phyloP scores from a whole-genome alignment of 2,113 vertebrate genomes.

The Rana temporaria region DNA sequence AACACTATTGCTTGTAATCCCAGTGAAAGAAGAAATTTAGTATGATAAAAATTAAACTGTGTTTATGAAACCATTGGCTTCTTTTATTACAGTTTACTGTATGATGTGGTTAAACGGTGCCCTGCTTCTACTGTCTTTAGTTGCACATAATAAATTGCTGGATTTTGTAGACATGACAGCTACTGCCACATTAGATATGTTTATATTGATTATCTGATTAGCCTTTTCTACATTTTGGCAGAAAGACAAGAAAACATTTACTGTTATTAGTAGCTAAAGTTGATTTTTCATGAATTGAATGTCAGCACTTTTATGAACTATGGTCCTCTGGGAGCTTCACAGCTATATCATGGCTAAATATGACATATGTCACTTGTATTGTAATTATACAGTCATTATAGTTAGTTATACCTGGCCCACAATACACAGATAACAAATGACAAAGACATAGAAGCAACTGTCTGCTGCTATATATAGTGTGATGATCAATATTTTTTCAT shows the following conservation, averaged over 20 bases:
- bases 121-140: not conserved
- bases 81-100: not conserved
- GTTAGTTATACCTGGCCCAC: not conserved
- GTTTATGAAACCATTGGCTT: too few relatives aligned
- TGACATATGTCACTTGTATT: conserved; percentile 5
- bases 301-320: conserved; percentile 27
- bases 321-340: not conserved
- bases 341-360: not conserved
- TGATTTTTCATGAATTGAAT: conserved; percentile 38
- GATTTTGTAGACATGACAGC: conserved; percentile 3
- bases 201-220: conserved; percentile 41
- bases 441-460: not conserved
- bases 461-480: not conserved
- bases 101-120: not conserved
- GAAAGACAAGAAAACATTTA: conserved; percentile 50
- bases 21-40: too few relatives aligned
- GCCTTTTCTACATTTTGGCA: conserved; percentile 37
- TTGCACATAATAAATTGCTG: conserved; percentile 39
- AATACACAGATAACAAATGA: not conserved
- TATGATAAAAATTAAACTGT: too few relatives aligned
- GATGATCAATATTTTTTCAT: too few relatives aligned
- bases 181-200: conserved; percentile 22
- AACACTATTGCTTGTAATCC: too few relatives aligned
- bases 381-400: conserved; percentile 6
- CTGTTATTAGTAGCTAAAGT: conserved; percentile 37